These are phyloP conservation scores for Xestia c-nigrum DNA, from an alignment of 2,888 invertebrate species.

Conservation along the genomic window DNA sequence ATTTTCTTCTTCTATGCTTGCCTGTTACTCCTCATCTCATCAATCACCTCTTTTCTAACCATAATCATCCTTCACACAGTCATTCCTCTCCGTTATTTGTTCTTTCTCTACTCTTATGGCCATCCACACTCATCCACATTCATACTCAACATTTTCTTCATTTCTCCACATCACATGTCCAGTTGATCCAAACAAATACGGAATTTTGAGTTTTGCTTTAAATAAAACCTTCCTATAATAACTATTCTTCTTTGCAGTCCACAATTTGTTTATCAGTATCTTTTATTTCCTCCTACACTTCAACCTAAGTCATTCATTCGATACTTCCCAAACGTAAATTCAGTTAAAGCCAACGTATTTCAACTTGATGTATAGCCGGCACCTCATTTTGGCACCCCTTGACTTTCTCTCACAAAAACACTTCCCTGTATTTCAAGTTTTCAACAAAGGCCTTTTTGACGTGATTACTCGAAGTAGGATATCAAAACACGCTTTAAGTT, in stretches of 20 bases:
- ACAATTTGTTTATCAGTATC: neutral
- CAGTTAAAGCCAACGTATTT: slow-evolving; percentile 29
- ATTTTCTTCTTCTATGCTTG: too few species aligned
- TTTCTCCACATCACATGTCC: too few species aligned
- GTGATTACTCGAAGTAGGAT: slow-evolving; percentile 39
- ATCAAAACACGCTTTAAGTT: slow-evolving; percentile 52
- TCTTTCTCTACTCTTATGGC: too few species aligned
- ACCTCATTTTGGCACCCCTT: slow-evolving; percentile 35
- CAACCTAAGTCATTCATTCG: slow-evolving; percentile 6
- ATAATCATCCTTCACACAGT: too few species aligned
- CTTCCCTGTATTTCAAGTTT: slow-evolving; percentile 11
- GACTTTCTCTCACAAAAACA: slow-evolving; percentile 28
- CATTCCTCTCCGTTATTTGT: too few species aligned
- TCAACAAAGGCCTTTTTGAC: slow-evolving; percentile 36
- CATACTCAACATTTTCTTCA: too few species aligned
- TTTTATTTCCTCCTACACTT: neutral
- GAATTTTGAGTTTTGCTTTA: neutral
- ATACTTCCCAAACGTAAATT: slow-evolving; percentile 33
- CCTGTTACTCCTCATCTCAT: too few species aligned
- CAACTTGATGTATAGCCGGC: slow-evolving; percentile 37
- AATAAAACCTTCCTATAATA: neutral
- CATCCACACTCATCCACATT: too few species aligned
- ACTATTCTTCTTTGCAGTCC: neutral
- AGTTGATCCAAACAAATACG: neutral
- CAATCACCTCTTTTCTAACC: too few species aligned